Evolutionary conservation across 2,113 vertebrate genomes (phyloP).

Genomic region (Peromyscus polionotus): DNA sequence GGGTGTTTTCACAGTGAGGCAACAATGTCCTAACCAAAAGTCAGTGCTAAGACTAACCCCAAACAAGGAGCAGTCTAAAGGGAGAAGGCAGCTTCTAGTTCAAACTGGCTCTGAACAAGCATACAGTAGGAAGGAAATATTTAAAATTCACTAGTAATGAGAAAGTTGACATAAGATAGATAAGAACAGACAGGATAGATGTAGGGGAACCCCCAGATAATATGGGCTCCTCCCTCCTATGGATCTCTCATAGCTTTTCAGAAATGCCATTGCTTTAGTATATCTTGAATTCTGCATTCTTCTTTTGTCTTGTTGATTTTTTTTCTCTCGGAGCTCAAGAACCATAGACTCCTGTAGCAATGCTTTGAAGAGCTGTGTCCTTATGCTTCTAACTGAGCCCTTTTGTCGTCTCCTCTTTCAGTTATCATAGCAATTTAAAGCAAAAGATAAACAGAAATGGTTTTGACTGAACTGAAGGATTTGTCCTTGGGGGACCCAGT

Average conservation of each 20-base stretch:
- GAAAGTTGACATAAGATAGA: neutral
- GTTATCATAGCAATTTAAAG: neutral
- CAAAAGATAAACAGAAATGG: neutral
- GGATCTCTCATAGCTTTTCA: neutral
- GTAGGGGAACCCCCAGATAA: no score
- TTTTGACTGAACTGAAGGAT: neutral
- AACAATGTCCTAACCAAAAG: neutral
- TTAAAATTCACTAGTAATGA: neutral
- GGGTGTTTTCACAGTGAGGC: neutral
- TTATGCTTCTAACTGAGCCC: neutral
- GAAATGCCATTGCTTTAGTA: neutral
- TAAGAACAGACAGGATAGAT: neutral
- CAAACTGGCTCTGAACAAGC: neutral
- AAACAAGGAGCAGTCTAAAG: neutral
- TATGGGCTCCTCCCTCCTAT: no score
- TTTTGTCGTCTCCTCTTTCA: neutral
- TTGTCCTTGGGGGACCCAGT: neutral
- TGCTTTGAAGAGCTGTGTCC: neutral
- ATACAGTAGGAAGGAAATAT: neutral
- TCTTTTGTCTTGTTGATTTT: neutral
- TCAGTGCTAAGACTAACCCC: neutral
- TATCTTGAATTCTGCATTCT: neutral
- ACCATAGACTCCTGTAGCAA: neutral
- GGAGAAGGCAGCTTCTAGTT: neutral
- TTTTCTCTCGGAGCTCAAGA: neutral